A percentile compares a stretch with the other conserved stretches of the same genome.
These are phyloP conservation scores for Reinhardtius hippoglossoides DNA, from an alignment of 2,113 vertebrate species.

Conservation along the genomic window DNA sequence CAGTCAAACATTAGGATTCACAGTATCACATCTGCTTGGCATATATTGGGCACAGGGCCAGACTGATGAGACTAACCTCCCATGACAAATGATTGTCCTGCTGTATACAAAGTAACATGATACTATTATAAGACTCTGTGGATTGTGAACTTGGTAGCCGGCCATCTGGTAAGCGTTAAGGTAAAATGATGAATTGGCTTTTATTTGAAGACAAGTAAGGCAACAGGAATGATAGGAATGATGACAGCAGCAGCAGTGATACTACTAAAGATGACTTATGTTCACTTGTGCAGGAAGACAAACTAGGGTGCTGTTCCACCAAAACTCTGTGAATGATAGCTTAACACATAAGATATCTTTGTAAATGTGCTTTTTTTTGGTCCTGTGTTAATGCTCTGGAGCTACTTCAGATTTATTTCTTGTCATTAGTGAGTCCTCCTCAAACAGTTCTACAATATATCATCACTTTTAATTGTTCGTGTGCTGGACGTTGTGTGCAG, in stretches of 20 bases:
- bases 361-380: too few relatives aligned
- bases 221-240: neutral
- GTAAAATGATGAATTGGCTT: slow-evolving; percentile 52
- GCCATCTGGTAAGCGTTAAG: slow-evolving; percentile 56
- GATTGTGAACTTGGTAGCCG: slow-evolving; percentile 35
- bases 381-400: too few relatives aligned
- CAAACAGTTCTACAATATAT: too few relatives aligned
- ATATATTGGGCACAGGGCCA: slow-evolving; percentile 45
- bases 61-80: slow-evolving; percentile 23
- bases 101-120: slow-evolving; percentile 44
- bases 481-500: too few relatives aligned
- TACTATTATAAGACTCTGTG: slow-evolving; percentile 37
- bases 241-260: neutral
- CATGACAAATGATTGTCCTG: slow-evolving; percentile 39
- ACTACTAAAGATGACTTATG: neutral
- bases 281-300: neutral
- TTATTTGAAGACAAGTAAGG: slow-evolving; percentile 39
- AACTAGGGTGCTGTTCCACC: neutral
- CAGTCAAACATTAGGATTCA: slow-evolving; percentile 5
- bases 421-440: too few relatives aligned
- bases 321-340: neutral
- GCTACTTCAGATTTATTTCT: too few relatives aligned
- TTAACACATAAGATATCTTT: neutral
- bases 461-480: too few relatives aligned
- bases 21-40: slow-evolving; percentile 31